Evolutionary conservation across 1,140 invertebrate genomes (phyloP), one percentile per base, ranked within the genome.

Genomic region (Danaus plexippus): DNA sequence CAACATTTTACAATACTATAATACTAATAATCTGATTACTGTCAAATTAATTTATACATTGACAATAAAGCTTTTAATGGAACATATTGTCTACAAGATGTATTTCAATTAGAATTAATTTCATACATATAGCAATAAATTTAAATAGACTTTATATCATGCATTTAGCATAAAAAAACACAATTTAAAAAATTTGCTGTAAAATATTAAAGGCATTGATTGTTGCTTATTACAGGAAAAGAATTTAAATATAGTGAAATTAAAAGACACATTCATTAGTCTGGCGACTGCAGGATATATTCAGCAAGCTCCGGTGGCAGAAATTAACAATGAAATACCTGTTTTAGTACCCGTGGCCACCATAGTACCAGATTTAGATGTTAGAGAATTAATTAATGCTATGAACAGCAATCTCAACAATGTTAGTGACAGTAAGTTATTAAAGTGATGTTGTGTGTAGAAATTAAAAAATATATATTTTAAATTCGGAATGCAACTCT

Each of bases 321-420:
- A 87, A 41, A 77, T 80, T 48, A 77, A 73, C 9, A 70, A 73
- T 12, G 79, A 82, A 2, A 61, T 87, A 0, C 87, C 87, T 0
- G 77, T 70, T 0, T 48, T 88, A 9, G 75, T 79, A 10, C 88
- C 82, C 5, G 74, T 81, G 4, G 84, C 75, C 0, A 85, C 84
- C 2, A 84, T 85, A 6, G 81, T 88, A 32, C 89, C 89, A 1
- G 88, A 88, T 15, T 68, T 90, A 6, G 88, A 90, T 67, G 66
- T 83, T 0, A 68, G 76, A 44, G 65, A 65, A 0, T 47, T 88
- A 0, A 61, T 77, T 10, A 69, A 83, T 42, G 78, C 70, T 5
- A 72, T 84, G 67, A 67, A 66, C 9, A 72, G 66, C 42, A 66
- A 66, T 50, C 51, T 73, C 40, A 64, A 64, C 50, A 74, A 80